phyloP scores from a whole-genome alignment of 2,797 vertebrate species.

The Petrocephalus sullivani region DNA sequence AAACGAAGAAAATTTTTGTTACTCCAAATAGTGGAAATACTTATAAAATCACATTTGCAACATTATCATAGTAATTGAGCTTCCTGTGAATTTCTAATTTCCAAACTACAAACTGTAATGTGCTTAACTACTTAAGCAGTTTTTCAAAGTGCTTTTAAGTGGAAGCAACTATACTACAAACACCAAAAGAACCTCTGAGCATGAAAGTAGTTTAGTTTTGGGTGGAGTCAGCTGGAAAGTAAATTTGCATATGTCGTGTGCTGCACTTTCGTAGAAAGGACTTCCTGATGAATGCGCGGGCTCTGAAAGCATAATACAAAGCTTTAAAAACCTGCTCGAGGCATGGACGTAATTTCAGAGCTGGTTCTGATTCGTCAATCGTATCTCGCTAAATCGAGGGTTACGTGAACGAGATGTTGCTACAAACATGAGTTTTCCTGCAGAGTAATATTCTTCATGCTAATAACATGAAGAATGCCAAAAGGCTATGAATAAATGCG shows the following conservation, averaged over 20 bases:
- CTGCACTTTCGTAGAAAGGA: conserved; percentile 1
- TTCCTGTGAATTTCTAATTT: neutral
- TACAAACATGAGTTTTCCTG: neutral
- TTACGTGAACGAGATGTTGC: neutral
- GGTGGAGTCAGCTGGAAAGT: conserved; percentile 3
- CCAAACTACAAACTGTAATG: neutral
- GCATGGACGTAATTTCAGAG: neutral
- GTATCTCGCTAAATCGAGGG: neutral
- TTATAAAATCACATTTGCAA: neutral
- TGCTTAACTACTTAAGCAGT: neutral
- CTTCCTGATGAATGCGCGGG: neutral
- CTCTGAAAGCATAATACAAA: neutral
- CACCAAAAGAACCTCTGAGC: neutral
- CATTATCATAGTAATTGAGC: neutral
- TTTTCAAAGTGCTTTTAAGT: neutral
- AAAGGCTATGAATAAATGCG: neutral
- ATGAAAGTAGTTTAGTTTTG: neutral
- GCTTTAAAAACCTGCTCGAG: neutral
- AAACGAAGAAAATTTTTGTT: neutral
- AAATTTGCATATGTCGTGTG: neutral
- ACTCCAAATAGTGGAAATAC: neutral
- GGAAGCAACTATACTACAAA: neutral
- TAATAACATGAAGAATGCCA: neutral
- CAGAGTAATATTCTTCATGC: neutral
- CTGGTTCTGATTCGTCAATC: neutral